These are phyloP conservation scores for Synergus gifuensis DNA, from an alignment of 2,888 invertebrate genomes.

Conservation along the genomic window DNA sequence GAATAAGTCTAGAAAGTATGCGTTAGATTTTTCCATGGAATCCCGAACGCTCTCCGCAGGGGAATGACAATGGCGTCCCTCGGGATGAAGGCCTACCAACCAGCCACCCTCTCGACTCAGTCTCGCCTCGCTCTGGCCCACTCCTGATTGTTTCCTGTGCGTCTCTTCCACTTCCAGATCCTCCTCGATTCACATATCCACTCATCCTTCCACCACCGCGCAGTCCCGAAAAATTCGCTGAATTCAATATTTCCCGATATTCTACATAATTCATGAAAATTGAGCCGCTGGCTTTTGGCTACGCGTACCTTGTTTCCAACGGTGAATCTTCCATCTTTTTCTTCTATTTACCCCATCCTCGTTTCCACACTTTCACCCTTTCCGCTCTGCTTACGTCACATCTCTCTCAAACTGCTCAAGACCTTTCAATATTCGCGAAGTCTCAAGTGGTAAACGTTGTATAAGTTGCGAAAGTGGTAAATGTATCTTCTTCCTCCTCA, in stretches of 20 bases:
- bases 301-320: constrained; percentile 48
- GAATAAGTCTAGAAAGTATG: constrained; percentile 68
- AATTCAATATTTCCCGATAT: constrained; percentile 75
- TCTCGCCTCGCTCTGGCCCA: constrained; percentile 63
- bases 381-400: constrained; percentile 24
- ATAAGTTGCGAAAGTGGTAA: constrained; percentile 18
- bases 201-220: constrained; percentile 70
- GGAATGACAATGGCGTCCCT: constrained; percentile 76
- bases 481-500: neutral
- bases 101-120: constrained; percentile 61
- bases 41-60: constrained; percentile 70
- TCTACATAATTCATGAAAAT: constrained; percentile 77
- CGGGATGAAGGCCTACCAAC: constrained; percentile 72
- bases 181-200: constrained; percentile 57
- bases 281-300: constrained; percentile 72
- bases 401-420: constrained; percentile 16
- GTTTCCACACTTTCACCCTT: constrained; percentile 44
- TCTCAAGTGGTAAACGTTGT: constrained; percentile 11
- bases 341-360: constrained; percentile 19
- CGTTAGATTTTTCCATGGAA: constrained; percentile 75
- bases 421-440: constrained; percentile 33
- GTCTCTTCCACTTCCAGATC: constrained; percentile 66
- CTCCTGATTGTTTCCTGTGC: constrained; percentile 74
- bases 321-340: constrained; percentile 52
- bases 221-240: constrained; percentile 73